Conservation (phyloP, 2,797 vertebrate species). For the Enteromius unitaeniatus region DNA sequence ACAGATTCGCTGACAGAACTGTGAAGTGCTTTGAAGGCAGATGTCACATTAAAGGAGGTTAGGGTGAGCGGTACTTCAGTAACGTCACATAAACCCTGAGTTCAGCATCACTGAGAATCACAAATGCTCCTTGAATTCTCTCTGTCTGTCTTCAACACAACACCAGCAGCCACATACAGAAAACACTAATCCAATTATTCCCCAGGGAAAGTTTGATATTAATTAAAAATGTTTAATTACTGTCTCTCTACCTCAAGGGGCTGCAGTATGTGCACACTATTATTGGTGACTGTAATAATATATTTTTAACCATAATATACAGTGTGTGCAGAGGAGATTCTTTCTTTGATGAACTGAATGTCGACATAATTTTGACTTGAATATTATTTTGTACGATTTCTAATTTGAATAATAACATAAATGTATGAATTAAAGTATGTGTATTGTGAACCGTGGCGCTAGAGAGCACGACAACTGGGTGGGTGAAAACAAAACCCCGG, state of each 20-base stretch:
- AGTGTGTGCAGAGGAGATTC: background rate
- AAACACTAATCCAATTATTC: conserved; percentile 59
- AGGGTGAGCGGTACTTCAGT: conserved; percentile 55
- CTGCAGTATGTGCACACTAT: conserved; percentile 17
- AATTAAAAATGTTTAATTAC: conserved; percentile 47
- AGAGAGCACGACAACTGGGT: too few species aligned
- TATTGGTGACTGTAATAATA: conserved; percentile 8
- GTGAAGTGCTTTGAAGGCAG: conserved; percentile 78
- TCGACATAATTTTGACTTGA: background rate
- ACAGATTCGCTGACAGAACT: conserved; percentile 70
- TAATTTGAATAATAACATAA: too few species aligned
- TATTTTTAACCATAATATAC: background rate
- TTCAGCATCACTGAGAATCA: conserved; percentile 65
- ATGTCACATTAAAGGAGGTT: conserved; percentile 74
- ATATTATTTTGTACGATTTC: background rate
- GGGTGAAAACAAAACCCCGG: too few species aligned
- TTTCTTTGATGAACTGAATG: background rate
- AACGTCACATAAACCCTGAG: conserved; percentile 29
- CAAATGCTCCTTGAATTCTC: conserved; percentile 65
- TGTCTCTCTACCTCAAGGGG: conserved; percentile 29
- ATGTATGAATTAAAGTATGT: too few species aligned
- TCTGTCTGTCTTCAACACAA: conserved; percentile 42
- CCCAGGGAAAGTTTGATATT: conserved; percentile 36
- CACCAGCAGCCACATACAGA: conserved; percentile 38
- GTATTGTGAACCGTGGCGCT: too few species aligned